Base-by-base conservation (phyloP, 1,140 invertebrate species). In the Ectropis grisescens region DNA sequence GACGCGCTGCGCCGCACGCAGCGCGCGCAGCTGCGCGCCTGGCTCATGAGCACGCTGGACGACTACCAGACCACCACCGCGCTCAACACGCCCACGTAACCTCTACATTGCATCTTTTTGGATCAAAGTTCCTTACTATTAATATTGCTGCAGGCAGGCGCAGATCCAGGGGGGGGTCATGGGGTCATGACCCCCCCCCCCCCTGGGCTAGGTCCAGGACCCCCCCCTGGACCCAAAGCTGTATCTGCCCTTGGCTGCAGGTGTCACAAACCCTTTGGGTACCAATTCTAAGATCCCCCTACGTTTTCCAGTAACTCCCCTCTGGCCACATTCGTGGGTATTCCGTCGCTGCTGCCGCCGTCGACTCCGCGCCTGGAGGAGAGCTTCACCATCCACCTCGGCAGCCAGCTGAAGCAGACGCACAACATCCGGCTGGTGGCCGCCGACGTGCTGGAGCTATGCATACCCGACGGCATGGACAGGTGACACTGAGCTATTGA, bases 321-420 rank as follows among this genome's bases (percentile, higher is more conserved):
- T 0, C 56, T 74, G 7, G 57, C 53, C 8, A 53, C 59, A 10
- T 64, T 19, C 6, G 2, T 6, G 24, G 4, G 10, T 26, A 2
- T 2, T 10, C 24, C 6, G 4, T 2, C 24, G 24, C 6, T 47
- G 29, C 51, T 33, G 4, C 27, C 33, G n/a, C 37, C 27, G 6
- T 38, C 49, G 2, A 8, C 32, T 24, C 37, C 10, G 56, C 82
- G 70, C n/a, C 51, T 94, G 56, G 95, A 98, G 82, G 96, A 98
- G 84, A 98, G 96, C 82, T 98, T 98, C 67, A 98, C 96, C 9
- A 98, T 98, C 56, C 95, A 98, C 84, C 84, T 98, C 36, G 97
- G 97, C 38, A 95, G 96, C 1, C 97, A 99, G 82, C 88, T 99
- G 81, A 99, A 99, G 82, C 95, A 98, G 62, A 98, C 96, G 85